Conservation (phyloP, 2,113 vertebrate species). For the Rattus rattus region DNA sequence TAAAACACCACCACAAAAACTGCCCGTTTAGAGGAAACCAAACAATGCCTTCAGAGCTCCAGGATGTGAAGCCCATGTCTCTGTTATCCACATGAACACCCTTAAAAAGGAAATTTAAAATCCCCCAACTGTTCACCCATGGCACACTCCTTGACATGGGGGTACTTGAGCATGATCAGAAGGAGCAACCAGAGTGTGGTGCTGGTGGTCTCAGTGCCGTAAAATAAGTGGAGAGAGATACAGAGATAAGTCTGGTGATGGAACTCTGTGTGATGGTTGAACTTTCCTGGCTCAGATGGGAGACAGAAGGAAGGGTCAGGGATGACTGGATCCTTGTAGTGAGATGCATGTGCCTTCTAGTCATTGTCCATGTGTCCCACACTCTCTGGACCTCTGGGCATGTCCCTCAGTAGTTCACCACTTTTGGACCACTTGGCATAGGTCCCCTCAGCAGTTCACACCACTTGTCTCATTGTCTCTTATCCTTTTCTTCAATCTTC, state of each 20-base stretch:
- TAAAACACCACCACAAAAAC: not conserved
- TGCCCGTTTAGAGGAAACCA: not conserved
- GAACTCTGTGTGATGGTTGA: conserved; percentile 68
- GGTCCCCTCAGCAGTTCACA: rapidly evolving
- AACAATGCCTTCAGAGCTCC: not conserved
- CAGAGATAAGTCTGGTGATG: conserved; percentile 54
- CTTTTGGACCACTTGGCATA: no score
- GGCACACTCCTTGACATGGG: conserved; percentile 82
- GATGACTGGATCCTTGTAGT: rapidly evolving
- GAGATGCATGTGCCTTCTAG: rapidly evolving
- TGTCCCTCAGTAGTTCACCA: no score
- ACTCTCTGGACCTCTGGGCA: rapidly evolving
- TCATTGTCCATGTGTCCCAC: no score
- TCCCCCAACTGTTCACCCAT: rapidly evolving
- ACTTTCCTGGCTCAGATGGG: conserved; percentile 76
- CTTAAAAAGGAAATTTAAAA: not conserved
- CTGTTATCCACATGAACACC: not conserved
- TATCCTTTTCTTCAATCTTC: not conserved
- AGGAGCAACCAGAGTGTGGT: conserved; percentile 81
- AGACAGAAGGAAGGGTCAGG: not conserved
- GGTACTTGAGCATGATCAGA: conserved; percentile 86
- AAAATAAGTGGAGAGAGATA: conserved; percentile 83
- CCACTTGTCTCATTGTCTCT: no score
- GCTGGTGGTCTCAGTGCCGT: conserved; percentile 84
- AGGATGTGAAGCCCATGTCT: not conserved